phyloP scores from a whole-genome alignment of 1,140 invertebrate species.

The Bombus superbus region DNA sequence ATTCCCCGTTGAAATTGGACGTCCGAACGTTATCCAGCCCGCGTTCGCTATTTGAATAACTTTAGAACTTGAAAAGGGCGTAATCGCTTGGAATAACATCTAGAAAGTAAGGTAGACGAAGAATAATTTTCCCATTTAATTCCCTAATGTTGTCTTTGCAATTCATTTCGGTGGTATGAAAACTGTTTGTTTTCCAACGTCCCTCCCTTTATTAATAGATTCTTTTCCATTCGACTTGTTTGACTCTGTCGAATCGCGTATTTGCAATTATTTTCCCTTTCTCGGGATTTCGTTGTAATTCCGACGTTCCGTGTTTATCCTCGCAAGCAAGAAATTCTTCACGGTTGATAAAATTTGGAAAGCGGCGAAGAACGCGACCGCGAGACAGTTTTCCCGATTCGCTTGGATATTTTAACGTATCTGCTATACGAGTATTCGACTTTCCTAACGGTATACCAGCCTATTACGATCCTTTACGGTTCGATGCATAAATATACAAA shows the following conservation, averaged over 20 bases:
- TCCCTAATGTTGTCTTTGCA: neutral
- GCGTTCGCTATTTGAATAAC: neutral
- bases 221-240: neutral
- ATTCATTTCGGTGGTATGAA: neutral
- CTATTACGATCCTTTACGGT: too few species aligned
- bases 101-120: neutral
- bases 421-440: too few species aligned
- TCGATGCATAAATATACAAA: too few species aligned
- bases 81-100: neutral
- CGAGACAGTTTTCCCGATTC: too few species aligned
- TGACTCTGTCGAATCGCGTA: neutral
- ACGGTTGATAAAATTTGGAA: neutral
- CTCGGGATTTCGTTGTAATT: neutral
- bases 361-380: too few species aligned
- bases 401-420: too few species aligned
- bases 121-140: neutral
- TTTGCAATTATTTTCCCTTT: neutral
- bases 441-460: too few species aligned
- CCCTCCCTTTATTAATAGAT: neutral
- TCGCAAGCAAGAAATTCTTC: too few species aligned
- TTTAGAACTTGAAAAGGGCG: neutral
- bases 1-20: neutral
- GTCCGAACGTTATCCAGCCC: neutral
- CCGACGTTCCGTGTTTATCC: too few species aligned
- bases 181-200: neutral